phyloP scores from a whole-genome alignment of 2,113 vertebrate genomes.

The Reinhardtius hippoglossoides region DNA sequence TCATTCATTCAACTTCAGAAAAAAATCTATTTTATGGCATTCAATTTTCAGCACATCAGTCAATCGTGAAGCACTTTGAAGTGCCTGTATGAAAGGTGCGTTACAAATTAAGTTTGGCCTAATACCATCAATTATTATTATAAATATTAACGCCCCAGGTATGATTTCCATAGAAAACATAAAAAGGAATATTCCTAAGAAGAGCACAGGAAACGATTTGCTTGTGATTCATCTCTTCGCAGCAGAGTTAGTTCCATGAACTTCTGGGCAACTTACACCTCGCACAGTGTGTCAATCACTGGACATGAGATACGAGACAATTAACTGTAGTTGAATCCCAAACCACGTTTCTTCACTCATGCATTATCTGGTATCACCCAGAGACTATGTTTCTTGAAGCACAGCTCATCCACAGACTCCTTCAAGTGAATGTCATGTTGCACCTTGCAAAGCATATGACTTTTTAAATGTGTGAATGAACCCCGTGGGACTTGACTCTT shows the following conservation, averaged over 20 bases:
- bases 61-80: too few species aligned
- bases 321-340: not conserved
- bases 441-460: not conserved
- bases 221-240: too few species aligned
- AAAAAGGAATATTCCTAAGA: not conserved
- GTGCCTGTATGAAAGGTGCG: too few species aligned
- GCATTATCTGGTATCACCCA: conserved; percentile 1
- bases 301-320: not conserved
- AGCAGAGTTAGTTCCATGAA: not conserved
- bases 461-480: conserved; percentile 6
- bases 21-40: too few species aligned
- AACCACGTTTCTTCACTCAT: not conserved
- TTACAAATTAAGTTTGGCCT: too few species aligned
- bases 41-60: too few species aligned
- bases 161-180: not conserved
- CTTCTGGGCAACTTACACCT: not conserved
- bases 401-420: not conserved
- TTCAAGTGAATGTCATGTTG: conserved; percentile 2
- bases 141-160: not conserved
- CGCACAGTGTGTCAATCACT: not conserved
- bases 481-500: not conserved
- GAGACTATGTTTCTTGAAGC: not conserved
- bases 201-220: not conserved
- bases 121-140: not conserved
- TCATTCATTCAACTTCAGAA: too few species aligned